These are phyloP conservation scores for Callocephalon fimbriatum DNA, from an alignment of 2,113 vertebrate genomes.

Conservation along the genomic window DNA sequence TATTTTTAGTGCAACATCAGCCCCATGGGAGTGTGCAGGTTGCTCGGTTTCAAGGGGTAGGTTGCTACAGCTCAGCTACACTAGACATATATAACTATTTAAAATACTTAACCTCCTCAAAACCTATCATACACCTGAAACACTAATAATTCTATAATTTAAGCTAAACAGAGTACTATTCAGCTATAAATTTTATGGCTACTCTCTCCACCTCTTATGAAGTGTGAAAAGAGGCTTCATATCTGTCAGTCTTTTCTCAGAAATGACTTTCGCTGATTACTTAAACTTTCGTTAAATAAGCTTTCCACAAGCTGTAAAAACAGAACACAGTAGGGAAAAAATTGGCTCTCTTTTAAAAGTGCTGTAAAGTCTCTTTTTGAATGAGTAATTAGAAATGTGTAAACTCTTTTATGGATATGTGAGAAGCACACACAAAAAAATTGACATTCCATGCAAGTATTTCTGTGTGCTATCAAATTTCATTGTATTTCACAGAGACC, in stretches of 20 bases:
- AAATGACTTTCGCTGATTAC: slow-evolving; percentile 70
- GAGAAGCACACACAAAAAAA: slow-evolving; percentile 64
- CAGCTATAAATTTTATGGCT: slow-evolving; percentile 60
- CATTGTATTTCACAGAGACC: slow-evolving; percentile 59
- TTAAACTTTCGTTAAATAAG: slow-evolving; percentile 73
- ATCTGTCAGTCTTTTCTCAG: slow-evolving; percentile 71
- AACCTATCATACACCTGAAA: not conserved
- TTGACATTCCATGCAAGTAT: slow-evolving; percentile 57
- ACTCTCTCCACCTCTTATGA: slow-evolving; percentile 64
- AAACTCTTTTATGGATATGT: slow-evolving; percentile 72
- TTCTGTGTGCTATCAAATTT: slow-evolving; percentile 69
- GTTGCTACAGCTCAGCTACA: not conserved
- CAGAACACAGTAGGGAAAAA: slow-evolving; percentile 67
- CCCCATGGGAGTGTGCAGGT: not conserved
- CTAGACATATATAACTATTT: not conserved
- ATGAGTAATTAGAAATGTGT: slow-evolving; percentile 74
- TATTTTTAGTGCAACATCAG: slow-evolving; percentile 24
- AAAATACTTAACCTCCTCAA: not conserved
- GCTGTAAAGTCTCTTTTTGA: slow-evolving; percentile 70
- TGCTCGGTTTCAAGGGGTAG: not conserved
- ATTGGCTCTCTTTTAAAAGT: slow-evolving; percentile 69
- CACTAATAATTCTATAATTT: slow-evolving; percentile 55
- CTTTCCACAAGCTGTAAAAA: slow-evolving; percentile 74
- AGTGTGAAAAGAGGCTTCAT: slow-evolving; percentile 69
- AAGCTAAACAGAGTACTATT: slow-evolving; percentile 43